Percentiles rank a stretch among this genome's conserved stretches.
Evolutionary conservation across 2,797 vertebrate genomes (phyloP).

Genomic region (Fratercula arctica): DNA sequence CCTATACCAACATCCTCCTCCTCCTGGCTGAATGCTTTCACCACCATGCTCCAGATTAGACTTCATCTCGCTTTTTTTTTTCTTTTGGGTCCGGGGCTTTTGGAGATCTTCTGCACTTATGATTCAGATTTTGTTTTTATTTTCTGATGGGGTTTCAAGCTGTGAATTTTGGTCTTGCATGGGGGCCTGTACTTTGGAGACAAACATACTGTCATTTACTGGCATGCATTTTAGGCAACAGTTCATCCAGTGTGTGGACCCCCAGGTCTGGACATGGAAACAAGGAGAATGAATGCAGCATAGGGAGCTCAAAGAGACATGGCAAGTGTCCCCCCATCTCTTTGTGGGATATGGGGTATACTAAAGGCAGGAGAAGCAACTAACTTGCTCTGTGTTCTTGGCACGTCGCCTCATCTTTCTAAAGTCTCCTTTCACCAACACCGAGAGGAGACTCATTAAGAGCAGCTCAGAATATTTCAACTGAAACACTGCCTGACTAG

Average conservation of each 20-base stretch:
- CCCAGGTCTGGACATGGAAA: not conserved
- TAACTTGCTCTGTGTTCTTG: not conserved
- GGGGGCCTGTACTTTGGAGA: not conserved
- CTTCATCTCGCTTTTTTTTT: not conserved
- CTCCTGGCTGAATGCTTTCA: not conserved
- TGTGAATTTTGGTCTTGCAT: not conserved
- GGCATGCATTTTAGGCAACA: not conserved
- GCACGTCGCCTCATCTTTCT: not conserved
- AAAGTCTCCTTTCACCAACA: not conserved
- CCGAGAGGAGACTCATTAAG: not conserved
- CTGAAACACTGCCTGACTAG: not conserved
- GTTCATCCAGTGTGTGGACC: not conserved
- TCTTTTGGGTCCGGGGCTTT: not conserved
- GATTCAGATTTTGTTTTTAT: not conserved
- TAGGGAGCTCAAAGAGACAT: not conserved
- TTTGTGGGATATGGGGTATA: not conserved
- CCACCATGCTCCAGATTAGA: not conserved
- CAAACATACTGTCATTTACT: not conserved
- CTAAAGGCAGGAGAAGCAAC: not conserved
- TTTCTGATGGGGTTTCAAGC: not conserved
- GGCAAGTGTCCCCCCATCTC: not conserved
- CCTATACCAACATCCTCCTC: not conserved
- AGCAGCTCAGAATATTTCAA: not conserved
- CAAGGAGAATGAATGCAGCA: not conserved
- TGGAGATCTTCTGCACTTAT: not conserved